Conservation (phyloP, 2,888 invertebrate genomes). For the Drosophila recens region DNA sequence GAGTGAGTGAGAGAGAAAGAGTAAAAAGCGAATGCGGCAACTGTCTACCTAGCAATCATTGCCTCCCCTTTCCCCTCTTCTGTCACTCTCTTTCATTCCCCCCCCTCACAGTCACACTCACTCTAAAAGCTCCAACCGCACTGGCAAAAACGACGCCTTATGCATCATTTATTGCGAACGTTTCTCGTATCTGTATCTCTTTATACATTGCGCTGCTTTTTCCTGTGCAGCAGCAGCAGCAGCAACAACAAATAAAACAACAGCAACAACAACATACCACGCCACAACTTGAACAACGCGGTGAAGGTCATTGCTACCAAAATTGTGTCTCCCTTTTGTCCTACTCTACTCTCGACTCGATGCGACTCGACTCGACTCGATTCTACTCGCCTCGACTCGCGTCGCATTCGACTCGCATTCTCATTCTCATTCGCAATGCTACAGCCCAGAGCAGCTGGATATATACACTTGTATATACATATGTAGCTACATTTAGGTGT, state of each 20-base stretch:
- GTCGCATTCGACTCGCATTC: slow-evolving; percentile 49
- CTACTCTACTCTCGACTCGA: slow-evolving; percentile 78
- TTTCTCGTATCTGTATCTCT: slow-evolving; percentile 45
- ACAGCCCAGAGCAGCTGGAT: slow-evolving; percentile 42
- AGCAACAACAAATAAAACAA: slow-evolving; percentile 40
- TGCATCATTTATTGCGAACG: slow-evolving; percentile 70
- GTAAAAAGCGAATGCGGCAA: slow-evolving; percentile 52
- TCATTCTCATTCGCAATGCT: slow-evolving; percentile 43
- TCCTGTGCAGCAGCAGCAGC: slow-evolving; percentile 45
- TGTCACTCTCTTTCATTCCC: neutral
- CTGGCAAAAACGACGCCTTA: slow-evolving; percentile 48
- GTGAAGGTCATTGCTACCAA: slow-evolving; percentile 86
- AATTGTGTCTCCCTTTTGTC: slow-evolving; percentile 84
- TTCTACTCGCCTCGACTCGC: slow-evolving; percentile 45
- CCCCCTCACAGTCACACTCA: slow-evolving; percentile 6
- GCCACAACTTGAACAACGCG: slow-evolving; percentile 84
- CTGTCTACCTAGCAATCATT: slow-evolving; percentile 47
- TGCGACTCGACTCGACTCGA: slow-evolving; percentile 46
- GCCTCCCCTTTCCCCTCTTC: slow-evolving; percentile 2
- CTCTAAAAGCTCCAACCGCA: slow-evolving; percentile 20
- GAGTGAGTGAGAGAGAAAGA: slow-evolving; percentile 9
- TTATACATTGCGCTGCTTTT: slow-evolving; percentile 41
- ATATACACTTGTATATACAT: slow-evolving; percentile 19
- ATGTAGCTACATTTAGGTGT: slow-evolving; percentile 18
- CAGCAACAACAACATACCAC: slow-evolving; percentile 43